Evolutionary conservation across 2,797 vertebrate species (phyloP), one percentile per base, ranked within the genome.

Genomic region (Staurois parvus): DNA sequence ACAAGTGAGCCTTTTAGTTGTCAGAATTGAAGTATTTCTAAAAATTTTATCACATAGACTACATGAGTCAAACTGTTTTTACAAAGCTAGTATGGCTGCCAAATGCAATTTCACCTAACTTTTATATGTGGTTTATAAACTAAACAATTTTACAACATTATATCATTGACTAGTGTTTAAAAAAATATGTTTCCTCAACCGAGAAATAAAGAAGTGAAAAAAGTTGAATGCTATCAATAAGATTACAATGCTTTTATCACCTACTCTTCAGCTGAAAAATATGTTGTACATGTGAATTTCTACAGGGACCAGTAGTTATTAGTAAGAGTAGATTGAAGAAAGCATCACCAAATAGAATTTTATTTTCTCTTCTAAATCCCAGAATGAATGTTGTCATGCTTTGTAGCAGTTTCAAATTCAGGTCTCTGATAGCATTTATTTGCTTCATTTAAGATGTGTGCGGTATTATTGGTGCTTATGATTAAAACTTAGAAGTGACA

Each of bases 321-420:
- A 87, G 75, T 86, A 85, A 40, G 86, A 83, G 75, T 88, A 89
- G 82, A 92, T 88, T 90, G 88, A 91, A 91, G 70, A 73, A 87
- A 85, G 66, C 80, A 84, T 86, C 83, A 85, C 86, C 84, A 88
- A 90, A 91, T 87, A 83, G 84, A 89, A 84, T 85, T 89, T 82
- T 48, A 83, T 88, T 89, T 89, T 91, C 59, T 74, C 75, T 30
- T 83, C 73, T 80, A 88, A 91, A 75, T 90, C 88, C 88, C 85
- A 89, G 84, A 90, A 79, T 79, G 88, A 89, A 83, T 79, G 40
- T 89, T 84, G 72, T 84, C 88, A 82, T 85, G 69, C 30, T 87
- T 42, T 83, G 85, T 30, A 87, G 70, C 24, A 87, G 8, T 67
- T 75, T 88, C 79, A 88, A 87, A 81, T 86, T 70, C 72, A 70